These are phyloP conservation scores for Tetrao urogallus DNA, from an alignment of 2,113 vertebrate genomes.

Conservation along the genomic window DNA sequence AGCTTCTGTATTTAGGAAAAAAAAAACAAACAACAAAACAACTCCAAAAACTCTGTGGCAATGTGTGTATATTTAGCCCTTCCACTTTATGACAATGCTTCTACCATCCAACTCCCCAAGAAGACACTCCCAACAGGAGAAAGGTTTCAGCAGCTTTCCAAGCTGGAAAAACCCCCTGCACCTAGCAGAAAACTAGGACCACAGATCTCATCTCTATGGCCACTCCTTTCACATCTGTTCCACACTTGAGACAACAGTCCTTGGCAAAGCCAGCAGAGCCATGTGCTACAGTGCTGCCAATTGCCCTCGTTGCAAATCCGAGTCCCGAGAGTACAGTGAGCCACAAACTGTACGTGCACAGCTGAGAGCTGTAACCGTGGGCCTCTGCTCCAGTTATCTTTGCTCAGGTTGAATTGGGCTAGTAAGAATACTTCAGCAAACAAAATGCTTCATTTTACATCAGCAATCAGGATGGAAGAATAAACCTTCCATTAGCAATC, in stretches of 20 bases:
- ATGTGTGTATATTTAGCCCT: too few species aligned
- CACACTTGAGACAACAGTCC: not conserved
- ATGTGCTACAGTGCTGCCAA: not conserved
- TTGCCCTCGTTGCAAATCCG: not conserved
- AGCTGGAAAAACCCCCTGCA: not conserved
- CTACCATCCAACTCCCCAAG: not conserved
- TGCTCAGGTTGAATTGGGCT: not conserved
- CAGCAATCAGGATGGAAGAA: not conserved
- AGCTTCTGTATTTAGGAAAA: not conserved
- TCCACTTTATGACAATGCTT: not conserved
- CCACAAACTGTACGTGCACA: not conserved
- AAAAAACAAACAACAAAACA: too few species aligned
- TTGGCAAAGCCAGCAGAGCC: not conserved
- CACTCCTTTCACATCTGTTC: accelerated
- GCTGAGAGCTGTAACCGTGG: accelerated
- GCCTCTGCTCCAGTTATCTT: not conserved
- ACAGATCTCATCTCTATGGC: accelerated
- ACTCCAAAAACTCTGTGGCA: not conserved
- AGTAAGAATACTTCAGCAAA: not conserved
- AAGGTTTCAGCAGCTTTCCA: not conserved
- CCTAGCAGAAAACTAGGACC: not conserved
- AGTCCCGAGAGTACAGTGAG: not conserved
- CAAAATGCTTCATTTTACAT: not conserved
- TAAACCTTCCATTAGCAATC: not conserved
- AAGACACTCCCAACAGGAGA: not conserved